Percentiles rank a stretch among this genome's conserved stretches.
phyloP scores from a whole-genome alignment of 2,797 vertebrate species.

The Phalanger gymnotis region DNA sequence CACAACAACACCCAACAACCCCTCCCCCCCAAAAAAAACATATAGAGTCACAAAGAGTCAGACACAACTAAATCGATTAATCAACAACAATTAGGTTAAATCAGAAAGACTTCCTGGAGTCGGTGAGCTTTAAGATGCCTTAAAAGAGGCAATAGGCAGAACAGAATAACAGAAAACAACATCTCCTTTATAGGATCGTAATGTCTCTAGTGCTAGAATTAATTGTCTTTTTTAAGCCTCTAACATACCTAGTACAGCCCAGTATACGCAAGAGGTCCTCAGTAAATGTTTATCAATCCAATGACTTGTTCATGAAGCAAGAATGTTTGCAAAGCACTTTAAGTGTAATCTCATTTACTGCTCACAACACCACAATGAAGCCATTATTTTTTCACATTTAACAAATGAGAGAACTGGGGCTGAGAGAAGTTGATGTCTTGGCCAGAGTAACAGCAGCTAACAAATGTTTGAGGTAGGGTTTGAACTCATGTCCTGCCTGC shows the following conservation, averaged over 20 bases:
- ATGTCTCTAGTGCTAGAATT: background rate
- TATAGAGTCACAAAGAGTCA: no score
- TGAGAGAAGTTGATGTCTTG: background rate
- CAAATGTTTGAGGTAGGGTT: no score
- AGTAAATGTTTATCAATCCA: background rate
- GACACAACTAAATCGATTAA: no score
- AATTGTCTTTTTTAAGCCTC: constrained; percentile 9
- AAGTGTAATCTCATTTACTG: background rate
- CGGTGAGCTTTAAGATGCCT: background rate
- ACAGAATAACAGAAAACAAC: no score
- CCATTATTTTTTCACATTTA: background rate
- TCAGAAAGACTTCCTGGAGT: background rate
- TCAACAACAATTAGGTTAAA: background rate
- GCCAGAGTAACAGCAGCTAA: no score
- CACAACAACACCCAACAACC: no score
- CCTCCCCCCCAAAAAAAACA: no score
- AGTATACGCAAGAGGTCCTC: background rate
- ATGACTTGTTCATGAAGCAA: background rate
- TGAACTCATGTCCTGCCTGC: background rate
- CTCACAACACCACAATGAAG: background rate
- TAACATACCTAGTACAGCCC: background rate
- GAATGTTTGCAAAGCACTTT: background rate
- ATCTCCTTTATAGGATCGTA: no score
- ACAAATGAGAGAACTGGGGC: background rate
- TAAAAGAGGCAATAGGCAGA: accelerated